Base-by-base conservation (phyloP, 2,888 invertebrate genomes). In the Craniophora ligustri region DNA sequence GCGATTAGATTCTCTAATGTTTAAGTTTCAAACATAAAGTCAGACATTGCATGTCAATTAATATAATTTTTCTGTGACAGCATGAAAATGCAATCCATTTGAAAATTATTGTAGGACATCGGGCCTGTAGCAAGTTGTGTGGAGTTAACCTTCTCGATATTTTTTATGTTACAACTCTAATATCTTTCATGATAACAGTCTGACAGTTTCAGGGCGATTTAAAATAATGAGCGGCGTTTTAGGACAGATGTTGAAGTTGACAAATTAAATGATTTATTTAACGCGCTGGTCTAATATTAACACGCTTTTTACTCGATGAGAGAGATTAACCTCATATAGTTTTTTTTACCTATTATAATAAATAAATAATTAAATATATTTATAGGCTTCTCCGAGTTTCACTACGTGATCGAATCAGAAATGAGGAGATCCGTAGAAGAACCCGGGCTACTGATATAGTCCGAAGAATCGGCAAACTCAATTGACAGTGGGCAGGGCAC, bases 171-270 rank as follows among this genome's bases (percentile, higher is more conserved):
- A 10, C 15, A 32, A 30, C 15, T 39, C 14, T 53, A 32, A 53
- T 60, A 53, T 59, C 54, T 48, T 45, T 56, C 56, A 38, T 36
- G 61, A 48, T 46, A 62, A 57, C 49, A 42, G 32, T 13, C 35
- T 32, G 57, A 51, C 47, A 58, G 34, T 53, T 61, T 62, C 54
- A 61, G 60, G 41, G 42, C 39, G 41, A 61, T 62, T 54, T 62
- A 39, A 46, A 60, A 53, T 41, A 60, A 61, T 30, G 41, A 42
- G 38, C 41, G 46, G 41, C 38, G 28, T 6, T 8, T 30, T 35
- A 16, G 30, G 18, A 46, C 41, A 42, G 54, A 41, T 54, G 45
- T 19, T 19, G 35, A 11, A 11, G 19, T 11, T 32, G 36, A 42
- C 45, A 61, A 59, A 45, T 61, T 60, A 61, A 44, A 54, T 31